A percentile compares a stretch with the other conserved stretches of the same genome.
phyloP scores from a whole-genome alignment of 2,797 vertebrate species.

The Phoxinus dragarum region DNA sequence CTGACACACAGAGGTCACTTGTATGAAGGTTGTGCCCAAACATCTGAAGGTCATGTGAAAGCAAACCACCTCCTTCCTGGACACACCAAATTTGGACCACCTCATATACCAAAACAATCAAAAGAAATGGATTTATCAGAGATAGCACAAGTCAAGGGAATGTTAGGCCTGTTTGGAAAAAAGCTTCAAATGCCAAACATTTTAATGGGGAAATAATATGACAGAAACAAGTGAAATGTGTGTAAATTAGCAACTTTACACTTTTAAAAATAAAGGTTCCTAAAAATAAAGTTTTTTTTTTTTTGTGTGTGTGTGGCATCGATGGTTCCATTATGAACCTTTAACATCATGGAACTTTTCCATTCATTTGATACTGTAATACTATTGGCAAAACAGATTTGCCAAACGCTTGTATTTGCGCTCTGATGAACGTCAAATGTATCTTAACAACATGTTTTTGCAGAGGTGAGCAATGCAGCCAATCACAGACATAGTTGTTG shows the following conservation, averaged over 20 bases:
- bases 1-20: constrained; percentile 76
- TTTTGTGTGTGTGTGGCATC: neutral
- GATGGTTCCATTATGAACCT: neutral
- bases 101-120: neutral
- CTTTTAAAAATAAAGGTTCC: no score
- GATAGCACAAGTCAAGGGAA: neutral
- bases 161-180: neutral
- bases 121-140: neutral
- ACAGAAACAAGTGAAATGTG: neutral
- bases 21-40: constrained; percentile 84
- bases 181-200: neutral
- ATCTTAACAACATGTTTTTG: no score
- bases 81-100: constrained; percentile 64
- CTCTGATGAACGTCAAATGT: no score
- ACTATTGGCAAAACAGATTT: no score
- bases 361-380: no score
- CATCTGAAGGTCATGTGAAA: constrained; percentile 88
- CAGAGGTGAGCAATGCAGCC: no score
- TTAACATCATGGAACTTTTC: no score
- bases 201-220: neutral
- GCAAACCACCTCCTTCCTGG: constrained; percentile 75
- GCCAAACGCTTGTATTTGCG: no score
- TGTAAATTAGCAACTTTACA: neutral
- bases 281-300: no score
- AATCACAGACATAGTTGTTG: no score